Percentiles rank a stretch among this genome's conserved stretches.
These are phyloP conservation scores for Rhyacichthys aspro DNA, from an alignment of 2,797 vertebrate genomes.

Conservation along the genomic window DNA sequence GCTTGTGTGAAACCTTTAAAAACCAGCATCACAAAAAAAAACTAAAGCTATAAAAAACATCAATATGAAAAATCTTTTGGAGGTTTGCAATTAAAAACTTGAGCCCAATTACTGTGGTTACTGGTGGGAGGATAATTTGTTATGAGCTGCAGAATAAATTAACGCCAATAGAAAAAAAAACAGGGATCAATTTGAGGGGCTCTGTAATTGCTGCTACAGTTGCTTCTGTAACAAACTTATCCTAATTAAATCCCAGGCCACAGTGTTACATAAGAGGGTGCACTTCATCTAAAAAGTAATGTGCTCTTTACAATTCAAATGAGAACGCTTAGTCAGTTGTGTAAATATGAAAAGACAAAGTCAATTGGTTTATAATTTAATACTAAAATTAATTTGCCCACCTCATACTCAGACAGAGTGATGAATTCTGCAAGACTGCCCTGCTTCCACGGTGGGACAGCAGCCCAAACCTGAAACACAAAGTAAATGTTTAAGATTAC, in stretches of 20 bases:
- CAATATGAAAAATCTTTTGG: slow-evolving; percentile 1
- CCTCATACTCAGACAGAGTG: slow-evolving; percentile 89
- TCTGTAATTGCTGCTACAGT: slow-evolving; percentile 46
- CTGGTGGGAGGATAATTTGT: slow-evolving; percentile 15
- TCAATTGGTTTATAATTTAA: no score
- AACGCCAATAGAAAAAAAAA: slow-evolving; percentile 29
- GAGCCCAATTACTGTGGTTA: slow-evolving; percentile 6
- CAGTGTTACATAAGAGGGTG: slow-evolving; percentile 30
- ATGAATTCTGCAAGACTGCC: slow-evolving; percentile 92
- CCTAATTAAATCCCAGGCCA: slow-evolving; percentile 37
- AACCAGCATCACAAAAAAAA: slow-evolving; percentile 20
- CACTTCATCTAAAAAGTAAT: slow-evolving; percentile 14
- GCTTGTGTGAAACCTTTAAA: slow-evolving; percentile 87
- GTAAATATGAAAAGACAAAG: neutral
- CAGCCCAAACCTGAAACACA: slow-evolving; percentile 89
- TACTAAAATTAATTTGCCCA: slow-evolving; percentile 51
- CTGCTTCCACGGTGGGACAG: slow-evolving; percentile 93
- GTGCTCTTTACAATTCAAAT: slow-evolving; percentile 8
- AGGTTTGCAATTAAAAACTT: slow-evolving; percentile 10
- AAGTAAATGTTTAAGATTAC: slow-evolving; percentile 23
- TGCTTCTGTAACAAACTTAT: slow-evolving; percentile 35
- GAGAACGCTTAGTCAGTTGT: slow-evolving; percentile 6
- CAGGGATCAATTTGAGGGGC: slow-evolving; percentile 35
- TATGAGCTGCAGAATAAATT: slow-evolving; percentile 25
- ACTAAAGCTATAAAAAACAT: slow-evolving; percentile 12